Percentiles rank a stretch among this genome's conserved stretches.
These are phyloP conservation scores for Euwallacea fornicatus DNA, from an alignment of 1,140 invertebrate species.

Conservation along the genomic window DNA sequence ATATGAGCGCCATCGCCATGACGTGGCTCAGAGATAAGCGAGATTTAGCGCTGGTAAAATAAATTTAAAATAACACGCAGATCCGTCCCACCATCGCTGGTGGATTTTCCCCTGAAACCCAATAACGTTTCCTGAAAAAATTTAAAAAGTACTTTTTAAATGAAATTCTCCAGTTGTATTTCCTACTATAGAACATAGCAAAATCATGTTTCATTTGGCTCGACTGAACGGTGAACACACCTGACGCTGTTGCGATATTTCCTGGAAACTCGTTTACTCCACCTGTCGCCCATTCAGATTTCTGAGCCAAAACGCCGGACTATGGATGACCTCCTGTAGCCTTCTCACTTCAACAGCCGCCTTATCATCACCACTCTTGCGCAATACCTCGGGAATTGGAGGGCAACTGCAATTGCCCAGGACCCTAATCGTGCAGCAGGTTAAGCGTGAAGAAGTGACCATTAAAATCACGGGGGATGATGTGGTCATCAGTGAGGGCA, in stretches of 20 bases:
- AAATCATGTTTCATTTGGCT: background rate
- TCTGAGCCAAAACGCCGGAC: constrained; percentile 47
- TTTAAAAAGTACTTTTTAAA: too few species aligned
- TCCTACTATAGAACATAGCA: background rate
- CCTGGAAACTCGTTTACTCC: constrained; percentile 5
- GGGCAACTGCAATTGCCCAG: constrained; percentile 39
- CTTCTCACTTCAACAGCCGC: constrained; percentile 31
- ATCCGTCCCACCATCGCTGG: too few species aligned
- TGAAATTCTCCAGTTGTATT: too few species aligned
- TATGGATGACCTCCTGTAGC: constrained; percentile 43
- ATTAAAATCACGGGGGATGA: constrained; percentile 64
- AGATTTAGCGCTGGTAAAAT: too few species aligned
- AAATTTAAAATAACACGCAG: too few species aligned
- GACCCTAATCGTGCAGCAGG: constrained; percentile 63
- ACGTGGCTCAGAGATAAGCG: too few species aligned
- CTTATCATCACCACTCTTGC: constrained; percentile 30
- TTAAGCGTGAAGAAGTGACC: constrained; percentile 64
- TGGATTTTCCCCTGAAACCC: too few species aligned
- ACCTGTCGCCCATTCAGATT: constrained; percentile 41
- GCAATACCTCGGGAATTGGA: constrained; percentile 51
- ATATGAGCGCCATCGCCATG: too few species aligned
- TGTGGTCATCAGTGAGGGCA: constrained; percentile 66
- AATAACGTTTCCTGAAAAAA: too few species aligned
- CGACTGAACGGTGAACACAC: background rate
- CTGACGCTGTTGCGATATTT: constrained; percentile 41